Percentiles rank a stretch among this genome's conserved stretches.
These are phyloP conservation scores for Plagiodera versicolora DNA, from an alignment of 2,888 invertebrate species.

Conservation along the genomic window DNA sequence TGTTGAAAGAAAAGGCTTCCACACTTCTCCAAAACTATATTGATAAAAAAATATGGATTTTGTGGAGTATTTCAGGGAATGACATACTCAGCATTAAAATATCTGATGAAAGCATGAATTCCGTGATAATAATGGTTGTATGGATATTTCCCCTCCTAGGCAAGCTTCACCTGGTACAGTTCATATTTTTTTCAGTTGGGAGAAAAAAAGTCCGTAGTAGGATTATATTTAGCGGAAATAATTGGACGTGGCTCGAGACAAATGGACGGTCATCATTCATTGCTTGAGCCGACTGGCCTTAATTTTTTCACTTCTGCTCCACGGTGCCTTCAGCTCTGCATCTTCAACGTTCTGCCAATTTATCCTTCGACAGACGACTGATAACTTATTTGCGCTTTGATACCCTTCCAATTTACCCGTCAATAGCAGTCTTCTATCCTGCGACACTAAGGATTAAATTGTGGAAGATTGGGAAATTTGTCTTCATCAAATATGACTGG, in stretches of 20 bases:
- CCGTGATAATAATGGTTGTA: no score
- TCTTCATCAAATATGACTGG: conserved; percentile 11
- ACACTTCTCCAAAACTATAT: no score
- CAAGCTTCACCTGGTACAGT: no score
- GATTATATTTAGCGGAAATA: conserved; percentile 10
- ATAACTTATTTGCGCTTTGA: conserved; percentile 47
- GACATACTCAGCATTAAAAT: no score
- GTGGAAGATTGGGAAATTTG: conserved; percentile 20
- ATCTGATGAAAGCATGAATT: no score
- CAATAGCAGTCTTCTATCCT: conserved; percentile 35
- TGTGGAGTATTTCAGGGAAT: no score
- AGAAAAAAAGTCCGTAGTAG: no score
- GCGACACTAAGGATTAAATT: conserved; percentile 23
- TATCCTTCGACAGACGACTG: conserved; percentile 47
- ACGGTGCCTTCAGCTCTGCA: neutral
- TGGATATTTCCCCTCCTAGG: no score
- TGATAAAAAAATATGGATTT: no score
- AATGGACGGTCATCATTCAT: conserved; percentile 18
- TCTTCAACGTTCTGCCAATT: neutral
- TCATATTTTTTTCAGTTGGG: no score
- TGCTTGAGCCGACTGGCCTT: neutral
- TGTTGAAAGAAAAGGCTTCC: no score
- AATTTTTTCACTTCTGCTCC: neutral
- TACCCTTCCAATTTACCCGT: conserved; percentile 43
- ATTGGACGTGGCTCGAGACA: conserved; percentile 13